These are phyloP conservation scores for Microtus ochrogaster DNA, from an alignment of 2,113 vertebrate genomes.

Conservation along the genomic window DNA sequence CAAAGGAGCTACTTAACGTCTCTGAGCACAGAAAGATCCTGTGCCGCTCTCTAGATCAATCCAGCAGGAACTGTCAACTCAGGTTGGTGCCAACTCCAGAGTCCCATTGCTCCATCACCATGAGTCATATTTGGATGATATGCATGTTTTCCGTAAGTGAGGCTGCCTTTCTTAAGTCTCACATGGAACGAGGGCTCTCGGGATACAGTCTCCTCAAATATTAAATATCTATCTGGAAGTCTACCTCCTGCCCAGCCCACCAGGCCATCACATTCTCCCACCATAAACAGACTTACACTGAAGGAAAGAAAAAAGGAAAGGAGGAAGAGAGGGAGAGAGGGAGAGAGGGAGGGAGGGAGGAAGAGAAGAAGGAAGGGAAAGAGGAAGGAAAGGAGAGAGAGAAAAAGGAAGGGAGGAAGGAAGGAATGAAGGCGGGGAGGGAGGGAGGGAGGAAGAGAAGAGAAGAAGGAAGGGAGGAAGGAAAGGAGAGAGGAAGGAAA, in stretches of 20 bases:
- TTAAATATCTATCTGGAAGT: background rate
- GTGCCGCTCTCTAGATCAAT: background rate
- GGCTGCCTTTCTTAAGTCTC: background rate
- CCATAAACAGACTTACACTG: background rate
- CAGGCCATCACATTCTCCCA: background rate
- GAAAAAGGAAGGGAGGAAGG: fast-evolving
- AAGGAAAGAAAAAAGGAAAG: background rate
- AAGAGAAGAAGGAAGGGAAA: fast-evolving
- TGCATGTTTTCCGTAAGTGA: background rate
- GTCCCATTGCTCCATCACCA: fast-evolving
- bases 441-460: no score
- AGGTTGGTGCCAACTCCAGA: fast-evolving
- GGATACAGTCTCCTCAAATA: background rate
- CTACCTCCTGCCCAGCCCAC: background rate
- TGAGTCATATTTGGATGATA: fast-evolving
- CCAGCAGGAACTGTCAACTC: background rate
- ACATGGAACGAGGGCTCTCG: background rate
- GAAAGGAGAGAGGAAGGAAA: fast-evolving
- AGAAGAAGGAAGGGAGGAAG: no score
- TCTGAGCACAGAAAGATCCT: background rate
- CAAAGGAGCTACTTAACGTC: background rate
- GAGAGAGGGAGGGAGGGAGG: fast-evolving
- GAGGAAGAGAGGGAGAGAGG: fast-evolving
- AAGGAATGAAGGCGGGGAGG: no score
- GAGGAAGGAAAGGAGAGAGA: no score